These are phyloP conservation scores for Diaprepes abbreviatus DNA, from an alignment of 2,888 invertebrate genomes.

Conservation along the genomic window DNA sequence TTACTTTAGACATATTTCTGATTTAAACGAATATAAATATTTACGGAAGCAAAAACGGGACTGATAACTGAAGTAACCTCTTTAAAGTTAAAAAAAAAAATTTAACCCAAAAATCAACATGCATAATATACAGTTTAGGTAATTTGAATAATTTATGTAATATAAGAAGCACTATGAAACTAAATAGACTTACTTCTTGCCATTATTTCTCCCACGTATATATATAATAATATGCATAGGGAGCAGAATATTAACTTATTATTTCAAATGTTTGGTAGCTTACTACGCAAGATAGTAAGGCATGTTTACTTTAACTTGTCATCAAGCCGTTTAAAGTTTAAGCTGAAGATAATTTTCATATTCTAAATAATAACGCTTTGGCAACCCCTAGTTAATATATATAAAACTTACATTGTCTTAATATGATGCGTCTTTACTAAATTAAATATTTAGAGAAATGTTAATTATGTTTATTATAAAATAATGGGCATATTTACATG, in stretches of 20 bases:
- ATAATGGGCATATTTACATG: too few relatives aligned
- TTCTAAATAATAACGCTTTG: constrained; percentile 16
- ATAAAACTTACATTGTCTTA: background rate
- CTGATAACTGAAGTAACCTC: too few relatives aligned
- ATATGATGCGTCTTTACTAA: constrained; percentile 1
- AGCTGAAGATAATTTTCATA: constrained; percentile 17
- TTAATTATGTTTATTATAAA: background rate
- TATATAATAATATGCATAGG: background rate
- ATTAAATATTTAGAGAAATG: background rate
- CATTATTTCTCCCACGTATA: background rate
- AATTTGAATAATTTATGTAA: too few relatives aligned
- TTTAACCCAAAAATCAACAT: too few relatives aligned
- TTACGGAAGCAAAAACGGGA: too few relatives aligned
- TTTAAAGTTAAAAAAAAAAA: too few relatives aligned
- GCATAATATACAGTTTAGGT: too few relatives aligned
- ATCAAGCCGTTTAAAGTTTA: constrained; percentile 13
- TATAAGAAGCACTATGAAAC: background rate
- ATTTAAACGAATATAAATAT: too few relatives aligned
- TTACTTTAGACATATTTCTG: too few relatives aligned
- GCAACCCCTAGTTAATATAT: constrained; percentile 10
- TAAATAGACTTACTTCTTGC: background rate
- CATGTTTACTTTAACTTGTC: constrained; percentile 14
- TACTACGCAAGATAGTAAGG: constrained; percentile 16
- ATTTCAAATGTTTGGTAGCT: constrained; percentile 8
- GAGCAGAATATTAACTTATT: constrained; percentile 6